phyloP scores from a whole-genome alignment of 2,797 vertebrate species.

The Rhyacichthys aspro region DNA sequence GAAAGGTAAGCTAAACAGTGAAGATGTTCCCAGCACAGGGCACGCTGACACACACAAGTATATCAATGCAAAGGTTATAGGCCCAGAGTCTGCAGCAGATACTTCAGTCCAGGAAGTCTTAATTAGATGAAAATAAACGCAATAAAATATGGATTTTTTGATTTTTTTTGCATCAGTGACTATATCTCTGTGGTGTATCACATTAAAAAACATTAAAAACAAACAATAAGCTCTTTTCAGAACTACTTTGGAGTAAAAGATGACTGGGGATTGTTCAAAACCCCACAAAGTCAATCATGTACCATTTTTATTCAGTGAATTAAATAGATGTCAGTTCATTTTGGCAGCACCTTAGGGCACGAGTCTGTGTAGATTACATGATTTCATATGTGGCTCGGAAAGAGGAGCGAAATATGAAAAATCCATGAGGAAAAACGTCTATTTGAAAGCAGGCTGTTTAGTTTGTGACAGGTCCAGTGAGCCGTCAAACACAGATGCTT shows the following conservation, averaged over 20 bases:
- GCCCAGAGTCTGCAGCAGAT: too few species aligned
- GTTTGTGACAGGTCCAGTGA: conserved; percentile 25
- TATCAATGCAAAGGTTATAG: background rate
- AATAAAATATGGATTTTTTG: too few species aligned
- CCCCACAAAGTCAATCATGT: too few species aligned
- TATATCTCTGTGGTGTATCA: too few species aligned
- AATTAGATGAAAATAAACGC: too few species aligned
- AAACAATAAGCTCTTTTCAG: too few species aligned
- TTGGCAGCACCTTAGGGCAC: conserved; percentile 6
- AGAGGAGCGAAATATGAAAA: conserved; percentile 30
- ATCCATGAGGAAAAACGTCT: conserved; percentile 10
- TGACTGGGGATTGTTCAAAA: too few species aligned
- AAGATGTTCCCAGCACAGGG: conserved; percentile 36
- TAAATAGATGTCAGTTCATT: background rate
- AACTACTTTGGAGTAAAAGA: too few species aligned
- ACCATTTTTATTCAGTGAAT: background rate
- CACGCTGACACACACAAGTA: conserved; percentile 2
- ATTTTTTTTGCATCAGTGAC: too few species aligned
- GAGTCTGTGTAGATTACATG: background rate
- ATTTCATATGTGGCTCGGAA: conserved; percentile 10
- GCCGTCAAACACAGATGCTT: conserved; percentile 13
- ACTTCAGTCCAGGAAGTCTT: background rate
- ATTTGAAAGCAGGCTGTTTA: conserved; percentile 10
- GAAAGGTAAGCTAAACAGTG: conserved; percentile 49
- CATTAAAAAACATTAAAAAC: too few species aligned